Percentiles rank a stretch among this genome's conserved stretches.
phyloP scores from a whole-genome alignment of 2,888 invertebrate species.

The Idaea aversata region DNA sequence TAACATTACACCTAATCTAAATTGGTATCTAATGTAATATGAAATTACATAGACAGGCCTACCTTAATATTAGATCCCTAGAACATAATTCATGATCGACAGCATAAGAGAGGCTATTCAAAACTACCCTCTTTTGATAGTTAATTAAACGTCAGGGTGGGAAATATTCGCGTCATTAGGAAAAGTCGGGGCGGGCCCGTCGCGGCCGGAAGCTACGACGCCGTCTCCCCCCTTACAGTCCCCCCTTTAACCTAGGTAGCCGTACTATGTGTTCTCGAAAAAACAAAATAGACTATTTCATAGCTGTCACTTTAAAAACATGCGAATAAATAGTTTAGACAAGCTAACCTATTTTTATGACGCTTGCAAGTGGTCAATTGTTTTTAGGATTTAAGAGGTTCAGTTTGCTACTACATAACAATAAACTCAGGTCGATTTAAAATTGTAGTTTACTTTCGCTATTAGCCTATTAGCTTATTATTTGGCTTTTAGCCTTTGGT shows the following conservation, averaged over 20 bases:
- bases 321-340: no score
- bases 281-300: neutral
- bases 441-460: no score
- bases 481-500: no score
- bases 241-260: slow-evolving; percentile 15
- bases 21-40: no score
- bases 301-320: neutral
- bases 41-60: neutral
- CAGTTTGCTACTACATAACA: no score
- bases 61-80: slow-evolving; percentile 4
- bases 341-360: no score
- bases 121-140: slow-evolving; percentile 61
- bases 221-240: slow-evolving; percentile 40
- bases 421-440: no score
- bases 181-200: slow-evolving; percentile 56
- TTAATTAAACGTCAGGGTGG: slow-evolving; percentile 72
- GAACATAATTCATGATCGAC: neutral
- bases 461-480: no score
- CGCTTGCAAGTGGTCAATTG: no score
- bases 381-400: no score
- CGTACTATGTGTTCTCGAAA: slow-evolving; percentile 37
- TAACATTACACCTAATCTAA: no score
- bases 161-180: slow-evolving; percentile 75
- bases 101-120: slow-evolving; percentile 43
- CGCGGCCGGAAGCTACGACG: slow-evolving; percentile 59